Base-by-base conservation (phyloP, 2,797 vertebrate genomes). In the Epinephelus malabaricus region DNA sequence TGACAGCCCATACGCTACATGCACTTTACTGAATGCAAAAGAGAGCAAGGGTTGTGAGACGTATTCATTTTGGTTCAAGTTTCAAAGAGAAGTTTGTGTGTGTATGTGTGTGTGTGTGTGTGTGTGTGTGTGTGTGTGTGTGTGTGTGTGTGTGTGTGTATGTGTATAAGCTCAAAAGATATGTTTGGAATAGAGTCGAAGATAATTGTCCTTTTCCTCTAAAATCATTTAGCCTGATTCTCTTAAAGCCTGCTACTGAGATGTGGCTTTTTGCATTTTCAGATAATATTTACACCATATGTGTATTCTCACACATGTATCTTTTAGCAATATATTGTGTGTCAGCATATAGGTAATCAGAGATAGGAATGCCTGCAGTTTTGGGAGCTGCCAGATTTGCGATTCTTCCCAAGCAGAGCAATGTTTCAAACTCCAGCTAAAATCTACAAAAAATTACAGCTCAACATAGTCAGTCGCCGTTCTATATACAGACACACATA, bases 371-470 rank as follows among this genome's bases (percentile, higher is more conserved):
- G 97, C 95, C 96, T 96, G 96, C 97, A 94, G 95, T 96, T 93
- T 96, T 94, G 95, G 95, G 96, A 97, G 96, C 96, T 97, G 96
- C 96, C 97, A 94, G 95, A 93, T 92, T 96, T 94, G 95, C 95
- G 92, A 87, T 93, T 96, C 92, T 94, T 94, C 94, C 93, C 95
- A 95, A 96, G 95, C 95, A 96, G 96, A 97, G 95, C 97, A 96
- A 96, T 96, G 96, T 95, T 96, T 96, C 95, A 96, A 97, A 97
- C 96, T 97, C 96, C 95, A 92, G 96, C 97, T 98, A 98, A 97
- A 97, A 95, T 97, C 97, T 97, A 98, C 97, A 97, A 97, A 98
- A 94, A 97, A 96, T 95, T 96, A 98, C 97, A 98, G 95, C 97
- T 97, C 97, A 97, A 97, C 96, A 95, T 95, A 92, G 92, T 94